Evolutionary conservation across 1,140 invertebrate species (phyloP), one percentile per base, ranked within the genome.

Genomic region (Hormaphis cornu): DNA sequence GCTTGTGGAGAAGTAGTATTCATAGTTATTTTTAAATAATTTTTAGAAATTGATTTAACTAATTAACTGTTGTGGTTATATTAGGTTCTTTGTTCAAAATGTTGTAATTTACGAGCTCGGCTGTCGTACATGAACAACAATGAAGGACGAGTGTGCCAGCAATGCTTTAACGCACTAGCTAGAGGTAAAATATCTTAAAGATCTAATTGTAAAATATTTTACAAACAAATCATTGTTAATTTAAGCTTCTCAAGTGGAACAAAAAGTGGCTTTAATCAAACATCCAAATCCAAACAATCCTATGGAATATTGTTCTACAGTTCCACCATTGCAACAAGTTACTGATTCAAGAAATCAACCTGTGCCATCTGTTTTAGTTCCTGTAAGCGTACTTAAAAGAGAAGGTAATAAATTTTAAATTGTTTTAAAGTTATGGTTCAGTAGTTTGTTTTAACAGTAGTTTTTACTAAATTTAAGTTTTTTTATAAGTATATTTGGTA

Each of bases 281-380:
- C 78, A 81, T 72, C 90, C 89, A 59, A 90, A 93, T 81, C 90
- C 90, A 52, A 91, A 91, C 79, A 93, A 93, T 80, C 90, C 90
- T 35, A 87, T 88, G 83, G 90, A 94, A 79, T 94, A 93, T 79
- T 93, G 90, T 80, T 91, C 89, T 53, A 89, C 87, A 42, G 85
- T 93, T 77, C 88, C 90, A 72, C 89, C 90, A 72, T 81, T 87
- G 72, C 83, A 90, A 77, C 90, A 93, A 80, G 83, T 84, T 73
- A 81, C 79, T 12, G 75, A 79, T 54, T 77, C 77, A 24, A 75
- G 76, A 24, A 75, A 82, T 5, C 80, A 82, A 40, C 80, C 82
- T 37, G 85, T 85, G 59, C 87, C 87, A 14, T 85, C 87, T 53
- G 89, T 93, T 2, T 88, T 93, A 83, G 90, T 93, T 24, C 90